Base-by-base conservation (phyloP, 64 coral and sea anemone species). In the Montipora capricornis region DNA sequence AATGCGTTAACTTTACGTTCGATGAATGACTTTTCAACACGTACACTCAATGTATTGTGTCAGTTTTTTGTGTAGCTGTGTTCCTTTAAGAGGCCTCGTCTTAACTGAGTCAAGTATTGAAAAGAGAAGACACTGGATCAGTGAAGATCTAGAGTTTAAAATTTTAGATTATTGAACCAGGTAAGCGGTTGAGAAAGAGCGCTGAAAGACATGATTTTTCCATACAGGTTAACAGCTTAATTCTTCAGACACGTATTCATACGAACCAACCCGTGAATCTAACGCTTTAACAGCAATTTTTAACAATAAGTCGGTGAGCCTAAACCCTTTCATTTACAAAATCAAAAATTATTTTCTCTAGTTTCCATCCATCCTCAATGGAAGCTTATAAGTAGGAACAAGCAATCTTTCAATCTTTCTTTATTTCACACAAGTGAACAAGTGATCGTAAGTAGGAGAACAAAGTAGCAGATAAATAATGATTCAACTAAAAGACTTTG, bases 21-120 rank as follows among this genome's bases (percentile, higher is more conserved):
- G 68, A 71, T 71, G 68, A 71, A 71, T 71, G 68, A 71, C 68
- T 71, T 71, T 71, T 71, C 6, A 71, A 71, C 68, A 71, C 68
- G 5, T 1, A 71, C 68, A 71, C 68, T 16, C 5, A 71, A 71
- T 71, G 68, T 19, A 71, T 71, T 71, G 68, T 71, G 68, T 71
- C 68, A 17, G 68, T 10, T 19, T 71, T 10, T 71, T 24, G 68
- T 71, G 68, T 71, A 71, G 14, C 68, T 71, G 68, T 71, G 8
- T 71, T 71, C 68, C 68, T 71, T 71, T 71, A 71, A 71, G 68
- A 71, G 17, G 68, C 15, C 68, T 71, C 68, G 68, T 71, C 68
- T 71, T 71, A 71, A 71, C 68, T 71, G 68, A 71, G 68, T 71
- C 68, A 71, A 71, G 68, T 1, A 17, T 71, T 71, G 68, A 71